A percentile compares a stretch with the other conserved stretches of the same genome.
phyloP scores from a whole-genome alignment of 2,113 vertebrate genomes.

The Artemisiospiza belli region DNA sequence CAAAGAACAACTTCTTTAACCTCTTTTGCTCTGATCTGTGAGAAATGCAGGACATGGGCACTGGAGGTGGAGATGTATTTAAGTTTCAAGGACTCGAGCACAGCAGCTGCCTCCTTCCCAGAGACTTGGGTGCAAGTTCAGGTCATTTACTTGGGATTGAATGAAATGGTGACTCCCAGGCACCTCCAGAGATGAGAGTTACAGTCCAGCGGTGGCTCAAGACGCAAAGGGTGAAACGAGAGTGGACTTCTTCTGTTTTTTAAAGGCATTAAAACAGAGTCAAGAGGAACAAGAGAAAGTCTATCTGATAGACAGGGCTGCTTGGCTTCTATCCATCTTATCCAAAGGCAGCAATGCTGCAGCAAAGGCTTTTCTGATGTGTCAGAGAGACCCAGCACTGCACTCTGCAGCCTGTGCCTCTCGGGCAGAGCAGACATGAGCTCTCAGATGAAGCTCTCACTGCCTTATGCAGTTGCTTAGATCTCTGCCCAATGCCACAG shows the following conservation, averaged over 20 bases:
- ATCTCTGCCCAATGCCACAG: slow-evolving; percentile 14
- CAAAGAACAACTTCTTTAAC: background rate
- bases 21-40: background rate
- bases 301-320: background rate
- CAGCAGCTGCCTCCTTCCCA: background rate
- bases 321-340: slow-evolving; percentile 36
- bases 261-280: background rate
- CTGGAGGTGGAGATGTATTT: background rate
- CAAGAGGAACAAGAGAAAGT: slow-evolving; percentile 9
- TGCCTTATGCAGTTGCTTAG: slow-evolving; percentile 15
- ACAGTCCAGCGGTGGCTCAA: background rate
- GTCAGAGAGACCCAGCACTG: slow-evolving; percentile 40
- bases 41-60: fast-evolving
- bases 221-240: background rate
- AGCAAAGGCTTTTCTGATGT: slow-evolving; percentile 47
- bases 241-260: background rate
- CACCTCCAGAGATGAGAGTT: background rate
- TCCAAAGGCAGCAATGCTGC: slow-evolving; percentile 36
- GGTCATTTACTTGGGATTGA: background rate
- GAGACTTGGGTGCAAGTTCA: background rate
- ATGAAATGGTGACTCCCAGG: background rate
- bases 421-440: slow-evolving; percentile 14
- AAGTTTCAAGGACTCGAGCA: background rate
- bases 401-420: slow-evolving; percentile 20
- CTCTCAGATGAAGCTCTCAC: slow-evolving; percentile 10